Evolutionary conservation across 2,797 vertebrate genomes (phyloP).

Genomic region (Neomorphus geoffroyi): DNA sequence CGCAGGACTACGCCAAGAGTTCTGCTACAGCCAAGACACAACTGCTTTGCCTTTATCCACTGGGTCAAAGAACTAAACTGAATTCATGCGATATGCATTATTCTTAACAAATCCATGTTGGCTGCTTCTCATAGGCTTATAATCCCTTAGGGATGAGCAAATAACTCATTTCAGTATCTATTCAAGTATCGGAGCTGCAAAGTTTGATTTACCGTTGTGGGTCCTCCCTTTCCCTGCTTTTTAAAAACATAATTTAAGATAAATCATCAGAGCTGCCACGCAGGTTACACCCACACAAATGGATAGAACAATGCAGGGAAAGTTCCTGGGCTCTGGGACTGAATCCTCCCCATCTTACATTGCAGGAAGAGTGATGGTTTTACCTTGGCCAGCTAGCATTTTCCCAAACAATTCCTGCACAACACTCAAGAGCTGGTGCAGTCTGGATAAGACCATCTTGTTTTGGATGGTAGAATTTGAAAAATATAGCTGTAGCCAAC

Average conservation of each 20-base stretch:
- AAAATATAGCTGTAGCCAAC: background rate
- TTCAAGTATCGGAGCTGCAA: background rate
- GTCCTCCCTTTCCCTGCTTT: background rate
- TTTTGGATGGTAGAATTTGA: background rate
- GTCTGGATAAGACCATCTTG: background rate
- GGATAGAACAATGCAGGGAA: background rate
- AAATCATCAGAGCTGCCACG: background rate
- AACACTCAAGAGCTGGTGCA: background rate
- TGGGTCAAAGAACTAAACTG: background rate
- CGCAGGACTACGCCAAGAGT: background rate
- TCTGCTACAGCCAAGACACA: background rate
- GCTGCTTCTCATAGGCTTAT: background rate
- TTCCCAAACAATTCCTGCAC: background rate
- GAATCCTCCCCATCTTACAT: background rate
- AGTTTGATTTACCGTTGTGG: background rate
- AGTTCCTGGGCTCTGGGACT: background rate
- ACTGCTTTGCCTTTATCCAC: background rate
- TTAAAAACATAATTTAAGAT: background rate
- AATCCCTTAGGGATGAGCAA: background rate
- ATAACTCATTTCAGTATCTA: background rate
- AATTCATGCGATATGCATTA: background rate
- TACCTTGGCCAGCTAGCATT: background rate
- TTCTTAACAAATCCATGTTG: background rate
- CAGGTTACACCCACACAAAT: background rate
- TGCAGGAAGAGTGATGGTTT: background rate